Base-by-base conservation (phyloP, 1,140 invertebrate species). In the Lordiphosa clarofinis region DNA sequence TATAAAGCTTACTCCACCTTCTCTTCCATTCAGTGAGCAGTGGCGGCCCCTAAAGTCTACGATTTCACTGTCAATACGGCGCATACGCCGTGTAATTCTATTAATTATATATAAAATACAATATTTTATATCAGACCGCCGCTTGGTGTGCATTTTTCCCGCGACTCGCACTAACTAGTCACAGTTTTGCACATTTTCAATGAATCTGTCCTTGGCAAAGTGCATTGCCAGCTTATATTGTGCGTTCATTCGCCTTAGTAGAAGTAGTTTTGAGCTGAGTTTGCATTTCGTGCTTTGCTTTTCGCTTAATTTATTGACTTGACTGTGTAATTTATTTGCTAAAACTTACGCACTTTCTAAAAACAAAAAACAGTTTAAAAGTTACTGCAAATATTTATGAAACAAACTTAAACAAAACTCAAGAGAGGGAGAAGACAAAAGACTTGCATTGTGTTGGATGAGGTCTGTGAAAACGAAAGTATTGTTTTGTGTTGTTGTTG, bases 181-280 rank as follows among this genome's bases (percentile, higher is more conserved):
- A 38, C 64, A 68, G 65, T 37, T 67, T 61, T 56, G 56, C 50
- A 59, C 71, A 37, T 84, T 78, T 87, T 87, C 79, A 87, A 87
- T 87, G 79, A 82, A 86, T 87, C 69, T 87, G 86, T 87, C 86
- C 86, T 87, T 87, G 86, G 72, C 72, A 87, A 87, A 87, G 86
- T 87, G 86, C 84, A 87, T 87, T 87, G 86, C 73, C 78, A 74
- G 84, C 67, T 65, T 39, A 49, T 40, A 54, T 43, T 12, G 66
- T 31, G 37, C 66, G 66, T 70, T 69, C 66, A 62, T 69, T 70
- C 66, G 66, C 66, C 65, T 62, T 46, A 44, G 46, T 59, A 52
- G 63, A 56, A 56, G 59, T 53, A 46, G 52, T 56, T 50, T 33
- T 37, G 48, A 42, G 40, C 43, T 24, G 28, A 15, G 19, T 39